Percentiles rank a stretch among this genome's conserved stretches.
Conservation (phyloP, 2,113 vertebrate species). For the Vicugna pacos region DNA sequence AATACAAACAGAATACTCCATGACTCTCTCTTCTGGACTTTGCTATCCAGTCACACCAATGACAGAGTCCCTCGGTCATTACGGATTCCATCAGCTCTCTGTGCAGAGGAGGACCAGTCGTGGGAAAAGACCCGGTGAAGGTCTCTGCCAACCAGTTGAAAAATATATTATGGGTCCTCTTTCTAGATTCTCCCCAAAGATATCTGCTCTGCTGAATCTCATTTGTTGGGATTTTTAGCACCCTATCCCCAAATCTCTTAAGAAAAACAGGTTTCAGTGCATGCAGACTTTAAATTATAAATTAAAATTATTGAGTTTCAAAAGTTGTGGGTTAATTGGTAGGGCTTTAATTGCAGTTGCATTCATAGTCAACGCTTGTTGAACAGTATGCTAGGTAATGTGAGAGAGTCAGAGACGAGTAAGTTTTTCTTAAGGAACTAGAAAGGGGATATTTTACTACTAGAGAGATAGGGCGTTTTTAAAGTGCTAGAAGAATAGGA, state of each 20-base stretch:
- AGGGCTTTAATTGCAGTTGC: neutral
- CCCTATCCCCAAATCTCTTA: neutral
- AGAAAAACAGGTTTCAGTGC: neutral
- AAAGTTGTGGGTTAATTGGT: neutral
- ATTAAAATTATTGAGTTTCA: neutral
- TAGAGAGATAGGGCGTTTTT: neutral
- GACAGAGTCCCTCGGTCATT: neutral
- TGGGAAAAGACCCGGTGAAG: neutral
- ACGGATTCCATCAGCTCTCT: neutral
- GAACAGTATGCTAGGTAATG: neutral
- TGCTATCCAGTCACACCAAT: neutral
- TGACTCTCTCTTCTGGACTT: neutral
- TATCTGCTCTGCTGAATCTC: neutral
- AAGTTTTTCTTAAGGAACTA: neutral
- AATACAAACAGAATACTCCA: neutral
- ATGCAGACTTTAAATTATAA: neutral
- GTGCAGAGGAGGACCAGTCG: neutral
- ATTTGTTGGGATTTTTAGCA: neutral
- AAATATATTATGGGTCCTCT: neutral
- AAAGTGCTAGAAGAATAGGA: neutral
- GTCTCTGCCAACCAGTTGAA: neutral
- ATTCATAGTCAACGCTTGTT: neutral
- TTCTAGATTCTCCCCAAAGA: neutral
- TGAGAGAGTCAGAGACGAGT: neutral
- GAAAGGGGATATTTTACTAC: neutral